These are phyloP conservation scores for Echinometra lucunter DNA, from an alignment of 53 echinoderm and acorn worm species.

Conservation along the genomic window DNA sequence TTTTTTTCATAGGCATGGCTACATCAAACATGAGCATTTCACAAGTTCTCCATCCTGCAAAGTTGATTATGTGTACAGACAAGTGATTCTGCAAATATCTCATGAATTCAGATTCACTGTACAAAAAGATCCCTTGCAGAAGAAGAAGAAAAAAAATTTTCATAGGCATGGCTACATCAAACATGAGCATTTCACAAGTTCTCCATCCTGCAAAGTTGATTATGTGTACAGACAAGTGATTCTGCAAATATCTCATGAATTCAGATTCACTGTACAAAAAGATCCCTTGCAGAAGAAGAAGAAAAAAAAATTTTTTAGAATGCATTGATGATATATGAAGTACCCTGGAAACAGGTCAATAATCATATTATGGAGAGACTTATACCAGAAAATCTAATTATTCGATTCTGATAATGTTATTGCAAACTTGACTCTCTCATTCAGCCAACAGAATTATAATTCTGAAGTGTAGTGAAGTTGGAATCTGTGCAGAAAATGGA, in stretches of 20 bases:
- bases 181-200: too few relatives aligned
- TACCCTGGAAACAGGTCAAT: not conserved
- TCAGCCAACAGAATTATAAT: not conserved
- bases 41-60: not conserved
- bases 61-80: not conserved
- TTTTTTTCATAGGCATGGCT: not conserved
- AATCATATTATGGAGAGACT: slow-evolving; percentile 4
- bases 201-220: not conserved
- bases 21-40: too few relatives aligned
- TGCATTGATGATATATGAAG: not conserved
- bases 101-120: not conserved
- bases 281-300: not conserved
- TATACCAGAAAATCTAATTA: slow-evolving; percentile 16
- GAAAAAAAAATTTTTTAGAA: not conserved
- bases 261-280: not conserved
- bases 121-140: not conserved
- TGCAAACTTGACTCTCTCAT: not conserved
- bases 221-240: not conserved
- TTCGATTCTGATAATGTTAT: not conserved
- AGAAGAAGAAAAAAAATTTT: not conserved
- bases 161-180: too few relatives aligned
- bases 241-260: not conserved
- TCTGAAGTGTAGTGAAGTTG: not conserved
- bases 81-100: not conserved
- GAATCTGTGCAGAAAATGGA: not conserved